Evolutionary conservation across 1,140 invertebrate species (phyloP), one percentile per base, ranked within the genome.

Genomic region (Idris sp.): DNA sequence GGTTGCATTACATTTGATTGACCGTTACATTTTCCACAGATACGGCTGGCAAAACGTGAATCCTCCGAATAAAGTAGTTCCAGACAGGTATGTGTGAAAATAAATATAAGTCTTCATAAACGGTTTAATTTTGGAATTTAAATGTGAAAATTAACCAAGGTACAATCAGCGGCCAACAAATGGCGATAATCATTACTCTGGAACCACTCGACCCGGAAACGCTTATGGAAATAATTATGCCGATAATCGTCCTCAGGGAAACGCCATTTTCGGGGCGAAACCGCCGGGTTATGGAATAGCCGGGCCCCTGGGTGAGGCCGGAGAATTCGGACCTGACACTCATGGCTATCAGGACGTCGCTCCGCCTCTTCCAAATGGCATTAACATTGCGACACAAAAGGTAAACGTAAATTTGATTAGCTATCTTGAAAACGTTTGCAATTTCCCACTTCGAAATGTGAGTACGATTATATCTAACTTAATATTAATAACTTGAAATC

Each of bases 331-430:
- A 18, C 56, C 78, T 2, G 61, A 22, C 3, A 81, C 76, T 1
- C 48, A 73, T 4, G 73, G 44, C 18, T 77, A 68, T 58, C 77
- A 73, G 11, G 80, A 79, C 6, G 67, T 31, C 2, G 25, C 9
- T 14, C 74, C 72, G 0, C 36, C 65, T 5, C 43, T 62, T 15
- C 51, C 78, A 31, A 13, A 38, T 2, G 56, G 53, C 25, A 30
- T 71, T 15, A 83, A 84, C 41, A 74, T 85, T 58, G 78, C 85
- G 5, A 77, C 84, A 2, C 84, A 86, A 53, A 86, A 86, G 73
- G 84, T 83, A 38, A n/a, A n/a, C n/a, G n/a, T n/a, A n/a, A n/a
- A n/a, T n/a, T n/a, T n/a, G n/a, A n/a, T n/a, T n/a, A n/a, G n/a
- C n/a, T n/a, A n/a, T n/a, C n/a, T n/a, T n/a, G n/a, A n/a, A n/a